A percentile compares a stretch with the other conserved stretches of the same genome.
phyloP scores from a whole-genome alignment of 1,140 invertebrate genomes.

The Eueides isabella region DNA sequence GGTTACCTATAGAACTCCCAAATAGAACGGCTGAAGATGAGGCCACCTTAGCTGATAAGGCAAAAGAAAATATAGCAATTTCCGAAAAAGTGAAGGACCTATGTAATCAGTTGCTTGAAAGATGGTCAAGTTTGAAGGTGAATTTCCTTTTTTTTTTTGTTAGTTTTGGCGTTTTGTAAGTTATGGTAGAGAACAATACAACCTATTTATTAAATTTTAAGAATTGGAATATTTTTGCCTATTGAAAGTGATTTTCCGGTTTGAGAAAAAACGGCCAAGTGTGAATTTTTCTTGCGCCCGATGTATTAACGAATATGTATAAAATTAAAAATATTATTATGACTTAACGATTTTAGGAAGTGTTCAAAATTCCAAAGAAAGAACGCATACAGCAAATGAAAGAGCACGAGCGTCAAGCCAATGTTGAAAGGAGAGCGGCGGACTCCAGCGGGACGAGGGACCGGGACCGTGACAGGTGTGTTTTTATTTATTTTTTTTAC shows the following conservation, averaged over 20 bases:
- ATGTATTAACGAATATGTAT: no score
- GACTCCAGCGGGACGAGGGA: slow-evolving; percentile 72
- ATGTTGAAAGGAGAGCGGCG: slow-evolving; percentile 74
- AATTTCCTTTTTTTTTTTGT: no score
- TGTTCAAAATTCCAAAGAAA: slow-evolving; percentile 97
- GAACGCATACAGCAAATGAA: slow-evolving; percentile 96
- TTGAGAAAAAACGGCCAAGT: no score
- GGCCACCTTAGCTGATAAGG: slow-evolving; percentile 49
- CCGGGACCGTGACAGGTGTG: slow-evolving; percentile 49
- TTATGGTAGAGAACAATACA: no score
- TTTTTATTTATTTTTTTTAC: not conserved
- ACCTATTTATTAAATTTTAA: no score
- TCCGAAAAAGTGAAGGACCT: slow-evolving; percentile 82
- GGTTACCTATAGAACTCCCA: slow-evolving; percentile 65
- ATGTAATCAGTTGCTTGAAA: slow-evolving; percentile 86
- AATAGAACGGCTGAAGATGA: slow-evolving; percentile 52
- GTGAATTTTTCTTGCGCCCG: no score
- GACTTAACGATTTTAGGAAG: slow-evolving; percentile 70
- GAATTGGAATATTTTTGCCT: no score
- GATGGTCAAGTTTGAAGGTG: slow-evolving; percentile 93
- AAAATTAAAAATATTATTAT: not conserved
- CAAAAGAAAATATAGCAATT: slow-evolving; percentile 56
- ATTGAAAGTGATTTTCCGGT: no score
- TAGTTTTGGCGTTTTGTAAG: no score
- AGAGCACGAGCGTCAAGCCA: slow-evolving; percentile 94